These are phyloP conservation scores for Callionymus lyra DNA, from an alignment of 2,113 vertebrate genomes.

Conservation along the genomic window DNA sequence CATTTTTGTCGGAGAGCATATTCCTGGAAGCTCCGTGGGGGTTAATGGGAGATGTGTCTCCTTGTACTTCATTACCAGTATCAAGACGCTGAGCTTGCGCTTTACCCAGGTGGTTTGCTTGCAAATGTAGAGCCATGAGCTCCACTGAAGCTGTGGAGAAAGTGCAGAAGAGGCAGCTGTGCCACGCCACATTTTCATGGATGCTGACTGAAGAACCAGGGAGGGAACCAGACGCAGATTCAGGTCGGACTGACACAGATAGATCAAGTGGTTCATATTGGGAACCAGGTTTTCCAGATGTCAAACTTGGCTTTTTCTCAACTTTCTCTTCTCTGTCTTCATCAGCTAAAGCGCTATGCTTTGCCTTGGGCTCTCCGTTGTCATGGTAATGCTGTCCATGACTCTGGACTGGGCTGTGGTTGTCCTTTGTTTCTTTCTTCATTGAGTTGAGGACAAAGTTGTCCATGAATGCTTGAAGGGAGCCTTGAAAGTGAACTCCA, in stretches of 20 bases:
- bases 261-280: conserved; percentile 93
- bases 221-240: conserved; percentile 78
- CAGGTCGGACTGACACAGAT: conserved; percentile 86
- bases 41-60: conserved; percentile 62
- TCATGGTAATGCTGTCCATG: conserved; percentile 66
- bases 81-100: conserved; percentile 67
- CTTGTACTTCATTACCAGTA: conserved; percentile 71
- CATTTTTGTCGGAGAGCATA: conserved; percentile 64
- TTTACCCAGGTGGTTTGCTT: conserved; percentile 91
- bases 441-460: conserved; percentile 87
- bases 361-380: conserved; percentile 71
- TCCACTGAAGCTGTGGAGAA: conserved; percentile 93
- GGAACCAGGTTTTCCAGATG: conserved; percentile 75
- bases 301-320: conserved; percentile 63
- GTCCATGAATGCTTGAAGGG: conserved; percentile 97
- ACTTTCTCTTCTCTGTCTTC: conserved; percentile 73
- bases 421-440: conserved; percentile 90
- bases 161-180: conserved; percentile 92
- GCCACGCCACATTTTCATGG: conserved; percentile 93
- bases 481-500: conserved; percentile 91
- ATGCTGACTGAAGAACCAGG: conserved; percentile 86
- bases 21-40: conserved; percentile 58
- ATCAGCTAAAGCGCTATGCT: conserved; percentile 42
- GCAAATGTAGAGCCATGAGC: conserved; percentile 94
- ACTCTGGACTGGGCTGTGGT: conserved; percentile 52